Evolutionary conservation across 2,888 invertebrate species (phyloP), one percentile per base, ranked within the genome.

Genomic region (Ferdinandea cuprea): DNA sequence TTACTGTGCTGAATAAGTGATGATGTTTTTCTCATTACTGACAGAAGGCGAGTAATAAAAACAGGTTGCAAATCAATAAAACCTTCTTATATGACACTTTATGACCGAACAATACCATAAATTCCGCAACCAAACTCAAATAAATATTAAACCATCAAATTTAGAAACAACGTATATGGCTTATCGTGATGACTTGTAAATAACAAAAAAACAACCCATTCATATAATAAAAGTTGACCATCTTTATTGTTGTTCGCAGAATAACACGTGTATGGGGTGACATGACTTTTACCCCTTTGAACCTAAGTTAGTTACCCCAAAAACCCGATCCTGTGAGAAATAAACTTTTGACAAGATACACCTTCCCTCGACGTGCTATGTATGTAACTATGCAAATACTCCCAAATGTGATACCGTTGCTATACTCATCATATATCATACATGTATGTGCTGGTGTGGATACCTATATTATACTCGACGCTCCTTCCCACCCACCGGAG

Each of bases 1-100:
- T 48, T 9, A 28, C 32, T 32, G 44, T 13, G 13, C 19, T 61
- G 32, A 61, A 61, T 61, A 46, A 61, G 13, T 48, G 35, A 63
- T 63, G 32, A 35, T 40, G 21, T 25, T 15, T 3, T 25, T 35
- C 35, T 35, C 63, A 61, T 61, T 46, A 21, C 46, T 25, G 25
- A 25, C 25, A 25, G 25, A 3, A 25, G 5, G 7, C 1, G 17
- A 7, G 28, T 30, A 59, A 42, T 59, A 9, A 19, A 44, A 61
- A 46, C 46, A 61, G 44, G 44, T 61, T 46, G 32, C 13, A 21
- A 54, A 8, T 35, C 35, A 35, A 37, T 54, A 21, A 54, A 25
- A 2, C 25, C 25, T 25, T 25, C 25, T 25, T 28, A 25, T 28
- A 48, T 13, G 28, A 8, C 13, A 28, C 13, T 54, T 37, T 37